These are phyloP conservation scores for Odontomachus brunneus DNA, from an alignment of 1,140 invertebrate genomes.

Conservation along the genomic window DNA sequence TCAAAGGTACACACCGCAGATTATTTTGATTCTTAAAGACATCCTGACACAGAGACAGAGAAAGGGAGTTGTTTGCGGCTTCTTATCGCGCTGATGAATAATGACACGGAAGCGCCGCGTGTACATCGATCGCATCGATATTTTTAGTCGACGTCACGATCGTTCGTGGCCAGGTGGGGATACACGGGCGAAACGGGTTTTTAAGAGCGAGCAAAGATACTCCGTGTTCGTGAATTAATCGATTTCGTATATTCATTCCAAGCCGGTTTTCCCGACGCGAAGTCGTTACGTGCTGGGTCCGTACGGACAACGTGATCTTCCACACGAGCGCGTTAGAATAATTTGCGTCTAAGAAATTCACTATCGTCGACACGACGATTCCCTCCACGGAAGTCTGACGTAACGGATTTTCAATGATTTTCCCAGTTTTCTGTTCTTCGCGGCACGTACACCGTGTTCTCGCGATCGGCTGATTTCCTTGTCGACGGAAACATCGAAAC, in stretches of 20 bases:
- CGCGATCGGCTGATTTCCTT: conserved; percentile 10
- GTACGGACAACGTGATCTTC: neutral
- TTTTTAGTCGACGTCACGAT: conserved; percentile 28
- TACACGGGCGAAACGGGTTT: neutral
- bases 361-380: neutral
- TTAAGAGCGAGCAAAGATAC: conserved; percentile 13
- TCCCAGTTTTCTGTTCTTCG: neutral
- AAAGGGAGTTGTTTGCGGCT: conserved; percentile 5
- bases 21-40: conserved; percentile 39
- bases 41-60: neutral
- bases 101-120: conserved; percentile 8
- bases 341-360: neutral
- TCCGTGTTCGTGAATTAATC: neutral
- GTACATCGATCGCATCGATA: conserved; percentile 27
- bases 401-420: conserved; percentile 21
- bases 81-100: conserved; percentile 13
- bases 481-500: conserved; percentile 2
- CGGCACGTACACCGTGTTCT: neutral
- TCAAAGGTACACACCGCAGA: neutral
- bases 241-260: neutral
- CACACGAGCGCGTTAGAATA: neutral
- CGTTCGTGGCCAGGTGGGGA: neutral
- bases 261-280: neutral
- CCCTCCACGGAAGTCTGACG: conserved; percentile 13
- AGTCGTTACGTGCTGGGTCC: neutral